These are phyloP conservation scores for Prionace glauca DNA, from an alignment of 2,797 vertebrate genomes.

Conservation along the genomic window DNA sequence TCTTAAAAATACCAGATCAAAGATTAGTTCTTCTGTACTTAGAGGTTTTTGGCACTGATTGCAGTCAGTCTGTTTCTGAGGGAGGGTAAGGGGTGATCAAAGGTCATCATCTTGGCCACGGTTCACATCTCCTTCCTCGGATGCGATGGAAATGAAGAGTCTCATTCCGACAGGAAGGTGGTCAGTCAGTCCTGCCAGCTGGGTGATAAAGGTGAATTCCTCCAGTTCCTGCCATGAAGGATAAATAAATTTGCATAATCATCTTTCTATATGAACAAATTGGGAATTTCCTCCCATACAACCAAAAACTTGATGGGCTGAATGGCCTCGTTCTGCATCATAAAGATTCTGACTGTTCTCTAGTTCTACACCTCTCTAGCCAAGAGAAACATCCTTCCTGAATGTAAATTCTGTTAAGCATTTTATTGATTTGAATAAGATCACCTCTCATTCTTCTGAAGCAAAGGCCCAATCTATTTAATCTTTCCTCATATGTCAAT, in stretches of 20 bases:
- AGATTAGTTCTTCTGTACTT: background rate
- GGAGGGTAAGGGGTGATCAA: background rate
- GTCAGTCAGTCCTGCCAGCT: constrained; percentile 69
- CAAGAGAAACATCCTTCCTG: too few species aligned
- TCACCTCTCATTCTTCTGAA: too few species aligned
- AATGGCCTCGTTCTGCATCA: too few species aligned
- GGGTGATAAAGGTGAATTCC: constrained; percentile 65
- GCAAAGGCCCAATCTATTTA: too few species aligned
- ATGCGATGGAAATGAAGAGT: constrained; percentile 56
- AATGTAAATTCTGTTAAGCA: too few species aligned
- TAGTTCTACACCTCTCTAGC: too few species aligned
- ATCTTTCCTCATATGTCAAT: too few species aligned
- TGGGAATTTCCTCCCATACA: background rate
- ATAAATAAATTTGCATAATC: background rate
- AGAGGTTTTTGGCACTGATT: background rate
- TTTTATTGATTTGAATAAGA: too few species aligned
- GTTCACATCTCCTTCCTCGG: constrained; percentile 41
- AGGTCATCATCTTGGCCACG: background rate
- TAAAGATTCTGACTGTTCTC: too few species aligned
- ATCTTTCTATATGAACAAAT: background rate
- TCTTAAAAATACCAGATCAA: background rate
- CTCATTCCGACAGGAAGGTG: constrained; percentile 69
- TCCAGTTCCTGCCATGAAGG: constrained; percentile 60
- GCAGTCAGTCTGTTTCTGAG: background rate
- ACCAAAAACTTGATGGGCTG: too few species aligned